Evolutionary conservation across 53 echinoderm and acorn worm genomes (phyloP), one percentile per base, ranked within the genome.

Genomic region (Echinarachnius parma): DNA sequence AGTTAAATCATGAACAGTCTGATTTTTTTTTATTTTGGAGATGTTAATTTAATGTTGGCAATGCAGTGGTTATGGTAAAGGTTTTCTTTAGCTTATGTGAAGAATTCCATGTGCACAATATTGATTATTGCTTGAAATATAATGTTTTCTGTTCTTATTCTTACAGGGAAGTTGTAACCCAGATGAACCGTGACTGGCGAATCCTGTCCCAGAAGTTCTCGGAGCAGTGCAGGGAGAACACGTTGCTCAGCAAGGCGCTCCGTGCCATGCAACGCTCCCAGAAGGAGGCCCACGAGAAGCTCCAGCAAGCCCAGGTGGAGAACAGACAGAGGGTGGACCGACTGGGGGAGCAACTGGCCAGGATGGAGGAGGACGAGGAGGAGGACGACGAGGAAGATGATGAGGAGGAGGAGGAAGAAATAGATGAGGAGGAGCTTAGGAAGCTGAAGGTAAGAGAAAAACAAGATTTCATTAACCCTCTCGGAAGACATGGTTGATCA

Each of bases 101-200:
- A n/a, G n/a, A n/a, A n/a, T n/a, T n/a, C n/a, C n/a, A n/a, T n/a
- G n/a, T n/a, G n/a, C n/a, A n/a, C n/a, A n/a, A n/a, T n/a, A n/a
- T n/a, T n/a, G n/a, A n/a, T n/a, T n/a, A n/a, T n/a, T n/a, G n/a
- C n/a, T n/a, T n/a, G n/a, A n/a, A n/a, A n/a, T n/a, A n/a, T n/a
- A n/a, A n/a, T n/a, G n/a, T n/a, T n/a, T n/a, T n/a, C n/a, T n/a
- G n/a, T n/a, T n/a, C n/a, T n/a, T n/a, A n/a, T n/a, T n/a, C n/a
- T n/a, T 4, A 30, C 29, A 93, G 93, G 63, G 93, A 93, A 78
- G 89, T 93, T 29, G 89, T 93, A 22, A 60, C 66, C 31, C 89
- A 89, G 28, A 93, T 93, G 93, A 86, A 93, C 89, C 64, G 77
- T 22, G 93, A 93, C 60, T 93, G 93, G 93, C 69, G 76, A 28